Percentiles rank a stretch among this genome's conserved stretches.
Conservation (phyloP, 2,113 vertebrate genomes). For the Elanus axillaris region DNA sequence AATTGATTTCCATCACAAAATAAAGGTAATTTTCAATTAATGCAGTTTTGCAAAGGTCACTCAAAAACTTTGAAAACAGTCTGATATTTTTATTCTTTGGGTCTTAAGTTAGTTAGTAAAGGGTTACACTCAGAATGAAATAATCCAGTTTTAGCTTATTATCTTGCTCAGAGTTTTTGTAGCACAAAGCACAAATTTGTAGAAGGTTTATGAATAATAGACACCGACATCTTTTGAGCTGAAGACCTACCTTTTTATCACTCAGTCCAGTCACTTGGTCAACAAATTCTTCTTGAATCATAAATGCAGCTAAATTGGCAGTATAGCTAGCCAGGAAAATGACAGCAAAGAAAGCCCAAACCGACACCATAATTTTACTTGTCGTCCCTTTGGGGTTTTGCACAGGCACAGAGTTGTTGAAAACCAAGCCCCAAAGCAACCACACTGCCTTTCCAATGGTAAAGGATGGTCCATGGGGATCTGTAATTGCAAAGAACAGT, state of each 20-base stretch:
- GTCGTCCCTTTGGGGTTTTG: conserved; percentile 97
- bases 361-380: conserved; percentile 97
- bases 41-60: neutral
- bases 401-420: conserved; percentile 98
- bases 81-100: neutral
- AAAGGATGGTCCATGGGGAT: conserved; percentile 94
- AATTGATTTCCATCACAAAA: neutral
- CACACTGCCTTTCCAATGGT: conserved; percentile 98
- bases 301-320: conserved; percentile 97
- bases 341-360: conserved; percentile 99
- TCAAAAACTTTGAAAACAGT: neutral
- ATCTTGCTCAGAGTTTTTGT: neutral
- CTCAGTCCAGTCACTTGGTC: conserved; percentile 98
- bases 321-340: conserved; percentile 99
- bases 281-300: conserved; percentile 99
- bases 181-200: neutral
- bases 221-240: neutral
- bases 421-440: conserved; percentile 98
- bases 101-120: neutral
- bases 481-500: conserved; percentile 59
- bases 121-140: neutral
- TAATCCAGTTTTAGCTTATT: neutral
- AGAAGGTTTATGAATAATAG: neutral
- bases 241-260: conserved; percentile 89
- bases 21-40: neutral